phyloP scores from a whole-genome alignment of 2,888 invertebrate genomes.

The Flexamia atlantica region DNA sequence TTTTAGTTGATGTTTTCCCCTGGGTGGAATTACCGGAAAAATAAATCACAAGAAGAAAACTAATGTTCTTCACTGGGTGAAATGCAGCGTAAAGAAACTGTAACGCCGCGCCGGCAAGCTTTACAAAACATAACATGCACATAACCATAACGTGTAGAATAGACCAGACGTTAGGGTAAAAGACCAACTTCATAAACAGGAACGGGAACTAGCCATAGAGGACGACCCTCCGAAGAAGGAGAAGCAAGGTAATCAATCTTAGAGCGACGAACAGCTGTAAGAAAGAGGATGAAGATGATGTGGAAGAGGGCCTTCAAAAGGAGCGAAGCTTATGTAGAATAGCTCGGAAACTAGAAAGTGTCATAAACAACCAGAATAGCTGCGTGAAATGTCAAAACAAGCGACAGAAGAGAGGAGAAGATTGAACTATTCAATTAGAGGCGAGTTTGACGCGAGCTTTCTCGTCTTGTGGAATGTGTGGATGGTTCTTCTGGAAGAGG shows the following conservation, averaged over 20 bases:
- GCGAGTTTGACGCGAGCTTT: slow-evolving; percentile 26
- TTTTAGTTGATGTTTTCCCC: no score
- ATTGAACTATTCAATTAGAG: slow-evolving; percentile 55
- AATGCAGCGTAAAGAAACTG: no score
- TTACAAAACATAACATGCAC: no score
- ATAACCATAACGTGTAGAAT: no score
- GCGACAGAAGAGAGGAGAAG: slow-evolving; percentile 3
- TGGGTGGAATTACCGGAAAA: no score
- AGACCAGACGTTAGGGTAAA: not conserved
- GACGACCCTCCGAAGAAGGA: not conserved
- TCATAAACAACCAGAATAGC: slow-evolving; percentile 35
- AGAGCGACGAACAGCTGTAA: not conserved
- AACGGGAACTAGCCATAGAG: not conserved
- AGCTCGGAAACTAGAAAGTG: slow-evolving; percentile 34
- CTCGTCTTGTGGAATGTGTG: slow-evolving; percentile 24
- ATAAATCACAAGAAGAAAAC: no score
- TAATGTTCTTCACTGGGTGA: no score
- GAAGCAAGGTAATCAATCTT: slow-evolving; percentile 1
- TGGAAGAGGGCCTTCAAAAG: slow-evolving; percentile 1
- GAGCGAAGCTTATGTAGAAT: slow-evolving; percentile 23
- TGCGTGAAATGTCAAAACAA: slow-evolving; percentile 46
- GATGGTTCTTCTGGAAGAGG: not conserved
- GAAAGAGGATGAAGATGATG: not conserved
- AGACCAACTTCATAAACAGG: not conserved
- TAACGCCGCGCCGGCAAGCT: no score